These are phyloP conservation scores for Himalopsyche japonica DNA, from an alignment of 2,888 invertebrate genomes.

Conservation along the genomic window DNA sequence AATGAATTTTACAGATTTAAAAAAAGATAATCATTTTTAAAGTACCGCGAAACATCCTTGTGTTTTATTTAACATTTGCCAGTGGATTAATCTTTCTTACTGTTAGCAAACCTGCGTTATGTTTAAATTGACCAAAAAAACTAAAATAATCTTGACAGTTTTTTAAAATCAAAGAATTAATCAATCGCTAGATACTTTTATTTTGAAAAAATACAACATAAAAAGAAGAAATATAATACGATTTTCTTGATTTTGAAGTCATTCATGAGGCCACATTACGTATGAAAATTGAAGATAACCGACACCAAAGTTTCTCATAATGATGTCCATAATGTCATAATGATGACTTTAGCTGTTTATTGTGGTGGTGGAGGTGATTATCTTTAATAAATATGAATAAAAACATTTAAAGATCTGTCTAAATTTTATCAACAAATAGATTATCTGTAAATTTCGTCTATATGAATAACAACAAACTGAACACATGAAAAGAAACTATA, in stretches of 20 bases:
- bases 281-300: neutral
- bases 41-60: no score
- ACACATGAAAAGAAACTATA: neutral
- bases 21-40: no score
- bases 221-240: neutral
- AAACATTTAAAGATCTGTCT: no score
- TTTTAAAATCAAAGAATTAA: no score
- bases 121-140: no score
- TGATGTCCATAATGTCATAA: no score
- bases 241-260: neutral
- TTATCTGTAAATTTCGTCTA: neutral
- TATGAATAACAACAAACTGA: neutral
- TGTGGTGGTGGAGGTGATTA: neutral
- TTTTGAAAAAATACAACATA: neutral
- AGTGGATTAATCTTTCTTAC: no score
- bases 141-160: no score
- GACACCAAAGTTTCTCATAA: neutral
- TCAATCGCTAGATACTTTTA: no score
- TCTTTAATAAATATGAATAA: neutral
- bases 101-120: no score
- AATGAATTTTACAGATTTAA: no score
- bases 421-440: neutral
- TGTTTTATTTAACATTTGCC: no score
- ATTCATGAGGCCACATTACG: neutral
- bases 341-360: neutral